A percentile compares a stretch with the other conserved stretches of the same genome.
phyloP scores from a whole-genome alignment of 2,888 invertebrate genomes.

The Bhutanitis thaidina region DNA sequence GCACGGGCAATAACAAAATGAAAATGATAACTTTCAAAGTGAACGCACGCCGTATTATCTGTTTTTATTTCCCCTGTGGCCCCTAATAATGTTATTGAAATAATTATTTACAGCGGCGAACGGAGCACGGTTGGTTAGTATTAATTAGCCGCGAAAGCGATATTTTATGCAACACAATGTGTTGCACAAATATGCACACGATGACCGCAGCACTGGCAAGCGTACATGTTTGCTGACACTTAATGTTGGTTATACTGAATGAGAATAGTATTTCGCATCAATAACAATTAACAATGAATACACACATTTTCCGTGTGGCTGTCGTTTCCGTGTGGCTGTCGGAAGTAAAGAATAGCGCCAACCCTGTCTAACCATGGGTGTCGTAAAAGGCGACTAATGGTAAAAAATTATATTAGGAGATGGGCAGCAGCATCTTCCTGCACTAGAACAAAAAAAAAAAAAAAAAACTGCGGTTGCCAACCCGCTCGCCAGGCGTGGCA shows the following conservation, averaged over 20 bases:
- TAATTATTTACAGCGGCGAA: conserved; percentile 46
- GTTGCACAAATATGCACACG: conserved; percentile 40
- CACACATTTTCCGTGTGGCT: too few relatives aligned
- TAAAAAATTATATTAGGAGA: too few relatives aligned
- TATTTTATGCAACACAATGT: conserved; percentile 58
- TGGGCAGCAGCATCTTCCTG: too few relatives aligned
- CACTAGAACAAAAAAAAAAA: too few relatives aligned
- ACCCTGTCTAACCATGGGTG: too few relatives aligned
- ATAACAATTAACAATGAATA: too few relatives aligned
- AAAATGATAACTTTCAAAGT: conserved; percentile 35
- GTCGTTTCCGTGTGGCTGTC: too few relatives aligned
- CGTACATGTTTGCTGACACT: conserved; percentile 24
- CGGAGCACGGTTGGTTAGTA: conserved; percentile 49
- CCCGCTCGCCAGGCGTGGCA: too few relatives aligned
- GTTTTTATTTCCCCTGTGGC: conserved; percentile 51
- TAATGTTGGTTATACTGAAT: conserved; percentile 9
- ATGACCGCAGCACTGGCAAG: conserved; percentile 42
- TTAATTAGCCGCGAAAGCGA: conserved; percentile 62
- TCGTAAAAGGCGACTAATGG: too few relatives aligned
- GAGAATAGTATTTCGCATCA: neutral
- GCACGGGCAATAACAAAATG: conserved; percentile 22
- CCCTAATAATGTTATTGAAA: conserved; percentile 57
- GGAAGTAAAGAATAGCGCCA: too few relatives aligned
- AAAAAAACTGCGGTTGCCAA: too few relatives aligned
- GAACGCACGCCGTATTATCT: conserved; percentile 40